Base-by-base conservation (phyloP, 1,140 invertebrate genomes). In the Brachystomella parvula region DNA sequence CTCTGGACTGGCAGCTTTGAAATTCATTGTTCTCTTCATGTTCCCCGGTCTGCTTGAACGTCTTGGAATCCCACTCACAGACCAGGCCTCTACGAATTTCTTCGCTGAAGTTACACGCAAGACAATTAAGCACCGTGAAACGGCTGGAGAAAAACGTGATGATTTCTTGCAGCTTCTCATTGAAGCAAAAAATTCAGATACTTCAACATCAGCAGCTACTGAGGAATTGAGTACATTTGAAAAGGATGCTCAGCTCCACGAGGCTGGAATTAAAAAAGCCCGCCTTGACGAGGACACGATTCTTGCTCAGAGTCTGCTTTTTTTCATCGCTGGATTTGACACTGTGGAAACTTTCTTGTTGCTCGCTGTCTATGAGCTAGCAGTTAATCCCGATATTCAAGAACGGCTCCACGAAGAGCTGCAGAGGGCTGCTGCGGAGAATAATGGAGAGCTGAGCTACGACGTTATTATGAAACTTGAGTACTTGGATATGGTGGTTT, bases 161-260 rank as follows among this genome's bases (percentile, higher is more conserved):
- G 72, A 74, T 53, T 74, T 82, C 75, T 74, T 82, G 3, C 76
- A 81, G 60, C 47, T 81, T 9, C 74, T 82, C 71, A 76, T 80
- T 61, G 73, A 78, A 57, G 76, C 72, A 0, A 75, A 65, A 26
- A 74, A 76, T 69, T 77, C 77, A 31, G 3, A 61, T 31, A 17
- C 61, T 1, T 57, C 61, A 56, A 33, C 24, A 17, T 57, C 61
- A 56, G 35, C 24, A 17, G 63, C 60, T 1, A 60, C 53, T 17
- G 33, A 19, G 6, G 68, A 66, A 59, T 6, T 65, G 15, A 30
- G 53, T 21, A 59, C 44, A 0, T 69, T 49, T 63, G 68, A 70
- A 56, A 70, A 70, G 29, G 64, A 70, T 15, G 68, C 68, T 9
- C 3, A 33, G 1, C 12, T 69, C n/a, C n/a, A n/a, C 3, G 6